Evolutionary conservation across 1,140 invertebrate genomes (phyloP).

Genomic region (Copidosoma floridanum): DNA sequence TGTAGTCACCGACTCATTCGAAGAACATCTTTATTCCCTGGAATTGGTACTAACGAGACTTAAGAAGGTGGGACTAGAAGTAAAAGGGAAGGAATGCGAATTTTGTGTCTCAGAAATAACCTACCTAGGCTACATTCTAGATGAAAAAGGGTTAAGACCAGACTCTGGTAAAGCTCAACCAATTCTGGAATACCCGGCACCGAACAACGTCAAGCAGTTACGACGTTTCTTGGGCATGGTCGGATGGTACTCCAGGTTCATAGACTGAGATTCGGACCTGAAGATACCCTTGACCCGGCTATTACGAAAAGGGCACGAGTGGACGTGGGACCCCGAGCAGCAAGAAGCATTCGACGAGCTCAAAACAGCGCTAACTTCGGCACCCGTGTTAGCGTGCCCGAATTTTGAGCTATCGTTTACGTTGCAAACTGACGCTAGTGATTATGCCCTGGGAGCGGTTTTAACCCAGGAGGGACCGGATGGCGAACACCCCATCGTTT

Average conservation of each 20-base stretch:
- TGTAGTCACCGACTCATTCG: not conserved
- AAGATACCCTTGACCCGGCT: not conserved
- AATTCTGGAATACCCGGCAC: not conserved
- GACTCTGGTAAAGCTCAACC: not conserved
- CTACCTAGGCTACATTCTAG: constrained; percentile 9
- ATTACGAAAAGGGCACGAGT: not conserved
- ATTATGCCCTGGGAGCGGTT: constrained; percentile 33
- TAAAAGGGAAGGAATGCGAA: not conserved
- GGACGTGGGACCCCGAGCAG: constrained; percentile 4
- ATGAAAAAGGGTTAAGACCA: not conserved
- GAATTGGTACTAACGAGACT: not conserved
- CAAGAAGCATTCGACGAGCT: not conserved
- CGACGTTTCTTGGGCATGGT: constrained; percentile 20
- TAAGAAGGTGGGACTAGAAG: not conserved
- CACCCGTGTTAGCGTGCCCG: no score
- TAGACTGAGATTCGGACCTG: not conserved
- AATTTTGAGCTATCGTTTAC: constrained; percentile 17
- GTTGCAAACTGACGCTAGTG: not conserved
- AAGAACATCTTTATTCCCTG: not conserved
- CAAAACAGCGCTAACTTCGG: no score
- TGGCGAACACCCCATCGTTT: not conserved
- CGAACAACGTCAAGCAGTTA: constrained; percentile 2
- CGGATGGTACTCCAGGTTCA: not conserved
- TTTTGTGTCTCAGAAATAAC: not conserved
- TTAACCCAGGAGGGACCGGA: constrained; percentile 29